Percentiles rank a stretch among this genome's conserved stretches.
These are phyloP conservation scores for Macropodus opercularis DNA, from an alignment of 2,797 vertebrate species.

Conservation along the genomic window DNA sequence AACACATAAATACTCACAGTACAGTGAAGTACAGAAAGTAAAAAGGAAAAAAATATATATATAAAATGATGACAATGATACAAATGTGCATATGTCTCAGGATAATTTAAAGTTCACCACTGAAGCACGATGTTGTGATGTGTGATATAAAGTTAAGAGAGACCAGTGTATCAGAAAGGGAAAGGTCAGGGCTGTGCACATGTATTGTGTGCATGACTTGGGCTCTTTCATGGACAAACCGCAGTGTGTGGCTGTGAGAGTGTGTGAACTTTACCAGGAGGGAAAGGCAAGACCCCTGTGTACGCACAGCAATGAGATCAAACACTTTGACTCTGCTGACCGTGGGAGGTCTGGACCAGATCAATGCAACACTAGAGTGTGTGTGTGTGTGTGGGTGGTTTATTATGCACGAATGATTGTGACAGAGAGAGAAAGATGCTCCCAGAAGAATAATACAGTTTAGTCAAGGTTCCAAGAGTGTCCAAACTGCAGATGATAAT, in stretches of 20 bases:
- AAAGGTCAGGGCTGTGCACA: constrained; percentile 42
- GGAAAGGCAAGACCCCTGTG: constrained; percentile 60
- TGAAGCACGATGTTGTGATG: not conserved
- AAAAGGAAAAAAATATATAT: too few species aligned
- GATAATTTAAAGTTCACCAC: not conserved
- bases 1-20: constrained; percentile 38
- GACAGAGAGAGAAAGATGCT: not conserved
- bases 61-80: constrained; percentile 14
- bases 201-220: constrained; percentile 21
- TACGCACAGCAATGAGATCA: constrained; percentile 57
- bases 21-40: constrained; percentile 24
- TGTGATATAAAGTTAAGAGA: constrained; percentile 13
- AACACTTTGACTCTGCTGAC: constrained; percentile 56
- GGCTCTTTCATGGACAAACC: constrained; percentile 22
- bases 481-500: too few species aligned
- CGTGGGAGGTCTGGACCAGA: constrained; percentile 39
- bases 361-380: constrained; percentile 42
- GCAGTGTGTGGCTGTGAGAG: constrained; percentile 21
- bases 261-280: constrained; percentile 58
- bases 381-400: constrained; percentile 19
- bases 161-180: constrained; percentile 23
- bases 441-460: not conserved
- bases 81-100: not conserved
- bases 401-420: constrained; percentile 10
- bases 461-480: not conserved